phyloP scores from a whole-genome alignment of 2,888 invertebrate genomes.

The Pollenia griseotomentosa region DNA sequence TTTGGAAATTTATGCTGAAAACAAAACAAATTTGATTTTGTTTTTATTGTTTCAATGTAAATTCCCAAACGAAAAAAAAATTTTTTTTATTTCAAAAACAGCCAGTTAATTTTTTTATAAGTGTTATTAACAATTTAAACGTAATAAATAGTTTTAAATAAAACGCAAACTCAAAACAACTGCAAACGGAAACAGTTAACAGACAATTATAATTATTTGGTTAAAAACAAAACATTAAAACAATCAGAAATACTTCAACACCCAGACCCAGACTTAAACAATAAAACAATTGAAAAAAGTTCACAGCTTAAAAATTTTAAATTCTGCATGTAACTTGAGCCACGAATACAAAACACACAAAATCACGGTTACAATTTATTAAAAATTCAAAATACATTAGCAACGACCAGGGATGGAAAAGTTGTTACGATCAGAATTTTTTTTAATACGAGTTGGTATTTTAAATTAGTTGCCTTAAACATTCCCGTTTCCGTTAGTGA shows the following conservation, averaged over 20 bases:
- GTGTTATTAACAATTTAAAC: neutral
- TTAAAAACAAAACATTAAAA: neutral
- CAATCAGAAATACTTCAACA: constrained; percentile 11
- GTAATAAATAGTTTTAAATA: too few species aligned
- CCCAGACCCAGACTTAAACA: neutral
- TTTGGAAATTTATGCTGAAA: too few species aligned
- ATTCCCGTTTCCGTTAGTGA: too few species aligned
- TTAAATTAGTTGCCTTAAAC: too few species aligned
- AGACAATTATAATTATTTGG: constrained; percentile 35
- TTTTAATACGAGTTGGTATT: too few species aligned
- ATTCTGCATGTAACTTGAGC: constrained; percentile 46
- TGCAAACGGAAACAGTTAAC: constrained; percentile 47
- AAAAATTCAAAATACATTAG: constrained; percentile 27
- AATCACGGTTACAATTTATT: constrained; percentile 48
- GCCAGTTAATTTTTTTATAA: neutral
- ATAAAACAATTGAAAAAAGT: constrained; percentile 28
- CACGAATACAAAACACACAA: constrained; percentile 32
- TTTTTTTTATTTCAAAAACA: too few species aligned
- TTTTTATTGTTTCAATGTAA: too few species aligned
- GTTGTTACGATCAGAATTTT: too few species aligned
- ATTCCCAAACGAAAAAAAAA: too few species aligned
- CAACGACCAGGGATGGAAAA: neutral
- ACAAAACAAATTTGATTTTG: too few species aligned
- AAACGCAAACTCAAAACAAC: neutral
- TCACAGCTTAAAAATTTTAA: constrained; percentile 41